Conservation (phyloP, 2,797 vertebrate species). For the Microctenopoma lineatum region DNA sequence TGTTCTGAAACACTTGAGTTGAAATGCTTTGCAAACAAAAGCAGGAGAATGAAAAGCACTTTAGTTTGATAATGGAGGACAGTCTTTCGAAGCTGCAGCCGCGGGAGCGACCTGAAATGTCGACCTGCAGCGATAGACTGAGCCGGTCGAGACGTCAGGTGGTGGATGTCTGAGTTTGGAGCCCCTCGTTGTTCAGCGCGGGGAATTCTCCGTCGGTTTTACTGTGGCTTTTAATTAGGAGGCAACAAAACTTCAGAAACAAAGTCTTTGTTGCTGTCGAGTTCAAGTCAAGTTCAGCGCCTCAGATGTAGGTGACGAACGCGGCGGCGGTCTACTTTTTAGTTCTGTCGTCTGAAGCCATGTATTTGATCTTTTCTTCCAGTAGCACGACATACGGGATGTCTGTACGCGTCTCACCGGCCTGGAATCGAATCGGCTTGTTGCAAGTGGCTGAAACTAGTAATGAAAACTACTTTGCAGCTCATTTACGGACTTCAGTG, state of each 20-base stretch:
- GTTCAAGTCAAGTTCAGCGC: conserved; percentile 11
- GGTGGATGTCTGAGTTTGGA: conserved; percentile 35
- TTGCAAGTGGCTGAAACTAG: too few relatives aligned
- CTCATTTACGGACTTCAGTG: background rate
- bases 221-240: conserved; percentile 13
- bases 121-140: conserved; percentile 20
- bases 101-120: background rate
- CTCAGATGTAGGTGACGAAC: background rate
- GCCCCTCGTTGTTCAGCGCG: background rate
- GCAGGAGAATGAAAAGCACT: conserved; percentile 25
- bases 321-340: background rate
- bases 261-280: background rate
- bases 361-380: background rate
- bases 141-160: conserved; percentile 13
- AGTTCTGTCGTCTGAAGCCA: background rate
- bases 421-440: too few relatives aligned
- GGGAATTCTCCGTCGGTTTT: background rate
- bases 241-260: background rate
- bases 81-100: conserved; percentile 14
- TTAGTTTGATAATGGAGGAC: conserved; percentile 16
- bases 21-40: conserved; percentile 42
- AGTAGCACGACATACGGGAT: too few relatives aligned
- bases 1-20: conserved; percentile 39
- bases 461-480: background rate
- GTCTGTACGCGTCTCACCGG: too few relatives aligned